Evolutionary conservation across 2,888 invertebrate genomes (phyloP), one percentile per base, ranked within the genome.

Genomic region (Thelaira solivaga): DNA sequence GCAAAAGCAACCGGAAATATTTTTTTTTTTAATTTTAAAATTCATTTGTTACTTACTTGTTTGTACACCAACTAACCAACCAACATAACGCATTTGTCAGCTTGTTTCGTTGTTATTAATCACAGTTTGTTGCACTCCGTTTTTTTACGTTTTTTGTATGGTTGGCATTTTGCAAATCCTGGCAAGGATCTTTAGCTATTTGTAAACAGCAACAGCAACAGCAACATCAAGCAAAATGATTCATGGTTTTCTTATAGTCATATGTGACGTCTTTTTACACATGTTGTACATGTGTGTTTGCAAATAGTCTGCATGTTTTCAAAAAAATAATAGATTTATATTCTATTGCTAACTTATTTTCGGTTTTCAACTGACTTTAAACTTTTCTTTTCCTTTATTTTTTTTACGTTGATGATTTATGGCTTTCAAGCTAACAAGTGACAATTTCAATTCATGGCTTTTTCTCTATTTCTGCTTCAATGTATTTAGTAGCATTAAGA

Each of bases 121-220:
- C 81, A 81, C 80, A 81, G 80, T 77, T 80, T 77, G 76, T 77
- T 81, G 68, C 77, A 77, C 80, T 81, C 72, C 20, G 36, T 81
- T 71, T n/a, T n/a, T 71, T 68, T 57, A 57, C 26, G 45, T 36
- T 49, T 49, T 57, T n/a, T n/a, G n/a, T n/a, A n/a, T 39, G 16
- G n/a, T 51, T 59, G 5, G 39, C n/a, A 18, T 36, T 51, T 34
- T 47, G 34, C 39, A 20, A 26, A 31, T 59, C 64, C 73, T 73
- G 64, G 57, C 62, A 64, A 41, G 31, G 29, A 57, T 73, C 24
- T 41, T 49, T 61, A 59, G 55, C 67, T 67, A 53, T 64, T 49
- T 64, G 34, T 65, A 51, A 26, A 34, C 29, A 13, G 18, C 61
- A 22, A 18, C 29, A 64, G 20, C 11, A 39, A 29, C 41, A 39